Percentiles rank a stretch among this genome's conserved stretches.
Evolutionary conservation across 2,888 invertebrate species (phyloP).

Genomic region (Lycaena phlaeas): DNA sequence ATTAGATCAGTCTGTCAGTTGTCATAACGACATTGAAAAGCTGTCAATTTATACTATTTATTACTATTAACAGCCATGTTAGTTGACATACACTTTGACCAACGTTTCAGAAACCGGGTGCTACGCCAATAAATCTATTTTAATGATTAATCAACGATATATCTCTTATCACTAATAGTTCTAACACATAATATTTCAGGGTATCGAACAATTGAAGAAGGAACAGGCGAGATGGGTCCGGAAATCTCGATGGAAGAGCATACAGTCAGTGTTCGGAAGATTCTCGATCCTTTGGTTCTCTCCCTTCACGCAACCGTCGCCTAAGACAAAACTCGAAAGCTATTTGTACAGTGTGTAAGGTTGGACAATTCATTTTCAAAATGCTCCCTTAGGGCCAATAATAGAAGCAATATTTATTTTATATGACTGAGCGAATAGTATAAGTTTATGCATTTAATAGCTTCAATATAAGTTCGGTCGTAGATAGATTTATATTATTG

Average conservation of each 20-base stretch:
- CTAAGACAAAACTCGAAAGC: conserved; percentile 83
- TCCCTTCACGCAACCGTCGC: conserved; percentile 89
- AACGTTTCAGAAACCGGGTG: no score
- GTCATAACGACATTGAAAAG: no score
- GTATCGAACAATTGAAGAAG: conserved; percentile 97
- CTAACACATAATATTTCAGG: conserved; percentile 81
- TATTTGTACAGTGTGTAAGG: conserved; percentile 88
- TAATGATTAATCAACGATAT: no score
- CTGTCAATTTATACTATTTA: no score
- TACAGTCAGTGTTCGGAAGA: conserved; percentile 96
- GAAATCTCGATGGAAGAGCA: conserved; percentile 94
- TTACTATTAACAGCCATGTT: no score
- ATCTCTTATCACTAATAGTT: no score
- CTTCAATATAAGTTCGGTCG: no score
- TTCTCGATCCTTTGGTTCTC: conserved; percentile 96
- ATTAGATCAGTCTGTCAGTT: no score
- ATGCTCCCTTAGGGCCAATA: background rate
- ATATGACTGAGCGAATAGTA: background rate
- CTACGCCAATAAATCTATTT: no score
- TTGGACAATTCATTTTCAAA: background rate
- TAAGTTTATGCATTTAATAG: conserved; percentile 2
- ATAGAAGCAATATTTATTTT: background rate
- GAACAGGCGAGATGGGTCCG: conserved; percentile 95
- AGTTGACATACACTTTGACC: no score
- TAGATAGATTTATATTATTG: no score